phyloP scores from a whole-genome alignment of 2,888 invertebrate genomes.

The Thymelicus lineola region DNA sequence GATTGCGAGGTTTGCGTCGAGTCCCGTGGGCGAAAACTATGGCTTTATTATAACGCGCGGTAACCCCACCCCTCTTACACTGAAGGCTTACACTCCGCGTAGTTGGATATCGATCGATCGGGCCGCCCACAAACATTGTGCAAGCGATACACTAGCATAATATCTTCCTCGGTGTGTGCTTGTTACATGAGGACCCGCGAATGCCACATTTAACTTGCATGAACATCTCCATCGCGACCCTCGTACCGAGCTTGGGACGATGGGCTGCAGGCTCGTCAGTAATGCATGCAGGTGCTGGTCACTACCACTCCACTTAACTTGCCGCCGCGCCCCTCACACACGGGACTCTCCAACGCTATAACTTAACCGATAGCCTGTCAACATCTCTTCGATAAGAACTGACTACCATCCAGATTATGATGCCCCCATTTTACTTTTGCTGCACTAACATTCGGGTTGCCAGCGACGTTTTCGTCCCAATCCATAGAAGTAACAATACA shows the following conservation, averaged over 20 bases:
- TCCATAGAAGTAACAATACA: no score
- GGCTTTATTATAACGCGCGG: background rate
- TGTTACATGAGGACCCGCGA: conserved; percentile 1
- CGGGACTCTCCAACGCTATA: background rate
- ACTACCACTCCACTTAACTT: background rate
- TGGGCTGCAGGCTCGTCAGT: conserved; percentile 12
- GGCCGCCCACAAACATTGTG: conserved; percentile 19
- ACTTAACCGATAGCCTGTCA: background rate
- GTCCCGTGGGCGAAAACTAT: background rate
- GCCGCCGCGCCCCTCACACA: background rate
- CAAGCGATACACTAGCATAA: conserved; percentile 7
- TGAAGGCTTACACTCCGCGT: conserved; percentile 16
- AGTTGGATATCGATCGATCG: conserved; percentile 14
- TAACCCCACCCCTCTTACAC: conserved; percentile 14
- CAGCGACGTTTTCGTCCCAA: no score
- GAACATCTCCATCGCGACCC: conserved; percentile 21
- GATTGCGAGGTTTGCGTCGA: background rate
- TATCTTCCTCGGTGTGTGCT: conserved; percentile 13
- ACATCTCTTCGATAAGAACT: no score
- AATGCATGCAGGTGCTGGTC: conserved; percentile 31
- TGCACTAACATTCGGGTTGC: no score
- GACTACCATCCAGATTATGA: no score
- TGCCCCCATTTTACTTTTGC: no score
- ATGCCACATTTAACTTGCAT: conserved; percentile 31
- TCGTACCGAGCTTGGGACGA: conserved; percentile 10